phyloP scores from a whole-genome alignment of 2,113 vertebrate species.

The Etia nguti region DNA sequence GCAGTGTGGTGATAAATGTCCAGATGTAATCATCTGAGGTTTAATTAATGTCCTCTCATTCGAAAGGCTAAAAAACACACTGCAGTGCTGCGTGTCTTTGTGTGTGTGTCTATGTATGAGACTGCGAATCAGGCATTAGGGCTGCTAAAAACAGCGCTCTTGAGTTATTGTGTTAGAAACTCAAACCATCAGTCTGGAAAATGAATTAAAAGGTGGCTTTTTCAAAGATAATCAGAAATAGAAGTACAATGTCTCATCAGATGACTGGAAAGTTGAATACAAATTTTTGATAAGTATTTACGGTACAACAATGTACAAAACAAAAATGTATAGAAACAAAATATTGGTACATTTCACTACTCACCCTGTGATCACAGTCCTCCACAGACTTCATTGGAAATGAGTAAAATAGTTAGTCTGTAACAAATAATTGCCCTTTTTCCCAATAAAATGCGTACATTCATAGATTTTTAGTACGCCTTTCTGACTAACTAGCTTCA shows the following conservation, averaged over 20 bases:
- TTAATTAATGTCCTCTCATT: slow-evolving; percentile 21
- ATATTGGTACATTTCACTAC: not conserved
- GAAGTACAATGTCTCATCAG: not conserved
- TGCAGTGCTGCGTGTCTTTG: not conserved
- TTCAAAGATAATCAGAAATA: not conserved
- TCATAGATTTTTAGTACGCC: not conserved
- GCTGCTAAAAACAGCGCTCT: not conserved
- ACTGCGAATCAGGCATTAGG: not conserved
- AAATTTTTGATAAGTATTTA: not conserved
- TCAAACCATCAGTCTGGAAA: not conserved
- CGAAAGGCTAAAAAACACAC: not conserved
- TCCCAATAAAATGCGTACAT: not conserved
- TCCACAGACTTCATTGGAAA: not conserved
- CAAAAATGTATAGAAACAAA: not conserved
- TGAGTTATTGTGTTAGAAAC: not conserved
- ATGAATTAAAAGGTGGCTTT: not conserved
- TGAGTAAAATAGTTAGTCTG: not conserved
- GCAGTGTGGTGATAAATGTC: slow-evolving; percentile 5
- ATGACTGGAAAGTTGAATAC: not conserved
- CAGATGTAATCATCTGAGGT: slow-evolving; percentile 8
- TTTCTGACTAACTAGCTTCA: not conserved
- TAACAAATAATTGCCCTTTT: not conserved
- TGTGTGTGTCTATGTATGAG: not conserved
- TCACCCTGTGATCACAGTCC: not conserved
- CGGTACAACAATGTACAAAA: not conserved